A percentile compares a stretch with the other conserved stretches of the same genome.
These are phyloP conservation scores for Anoncus sp. DNA, from an alignment of 2,888 invertebrate species.

Conservation along the genomic window DNA sequence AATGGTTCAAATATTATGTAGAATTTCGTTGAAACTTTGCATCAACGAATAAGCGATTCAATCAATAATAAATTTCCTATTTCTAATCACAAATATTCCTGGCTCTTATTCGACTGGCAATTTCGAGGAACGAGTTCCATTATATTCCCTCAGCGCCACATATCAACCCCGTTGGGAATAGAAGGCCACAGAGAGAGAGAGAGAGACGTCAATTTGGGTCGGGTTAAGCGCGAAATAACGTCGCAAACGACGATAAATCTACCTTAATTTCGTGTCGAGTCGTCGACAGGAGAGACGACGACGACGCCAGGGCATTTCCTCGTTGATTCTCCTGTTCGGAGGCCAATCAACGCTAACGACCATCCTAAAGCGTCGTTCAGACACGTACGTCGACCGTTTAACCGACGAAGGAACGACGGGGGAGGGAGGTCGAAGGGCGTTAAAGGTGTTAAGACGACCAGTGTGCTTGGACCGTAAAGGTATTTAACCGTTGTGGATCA, in stretches of 20 bases:
- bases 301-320: constrained; percentile 37
- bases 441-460: constrained; percentile 14
- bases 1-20: too few relatives aligned
- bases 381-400: constrained; percentile 73
- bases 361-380: constrained; percentile 73
- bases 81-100: too few relatives aligned
- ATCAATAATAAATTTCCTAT: too few relatives aligned
- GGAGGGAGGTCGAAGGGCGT: not conserved
- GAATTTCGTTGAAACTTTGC: too few relatives aligned
- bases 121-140: constrained; percentile 21
- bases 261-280: constrained; percentile 74
- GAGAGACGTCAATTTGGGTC: constrained; percentile 72
- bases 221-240: constrained; percentile 76
- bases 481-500: constrained; percentile 7
- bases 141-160: constrained; percentile 36
- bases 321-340: constrained; percentile 34
- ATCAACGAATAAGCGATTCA: too few relatives aligned
- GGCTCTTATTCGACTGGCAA: too few relatives aligned
- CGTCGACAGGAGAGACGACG: too few relatives aligned
- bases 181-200: too few relatives aligned
- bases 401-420: constrained; percentile 64
- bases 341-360: constrained; percentile 76
- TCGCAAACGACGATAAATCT: constrained; percentile 74
- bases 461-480: constrained; percentile 21
- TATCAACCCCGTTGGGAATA: constrained; percentile 19